Evolutionary conservation across 2,113 vertebrate species (phyloP), one percentile per base, ranked within the genome.

Genomic region (Alouatta palliata): DNA sequence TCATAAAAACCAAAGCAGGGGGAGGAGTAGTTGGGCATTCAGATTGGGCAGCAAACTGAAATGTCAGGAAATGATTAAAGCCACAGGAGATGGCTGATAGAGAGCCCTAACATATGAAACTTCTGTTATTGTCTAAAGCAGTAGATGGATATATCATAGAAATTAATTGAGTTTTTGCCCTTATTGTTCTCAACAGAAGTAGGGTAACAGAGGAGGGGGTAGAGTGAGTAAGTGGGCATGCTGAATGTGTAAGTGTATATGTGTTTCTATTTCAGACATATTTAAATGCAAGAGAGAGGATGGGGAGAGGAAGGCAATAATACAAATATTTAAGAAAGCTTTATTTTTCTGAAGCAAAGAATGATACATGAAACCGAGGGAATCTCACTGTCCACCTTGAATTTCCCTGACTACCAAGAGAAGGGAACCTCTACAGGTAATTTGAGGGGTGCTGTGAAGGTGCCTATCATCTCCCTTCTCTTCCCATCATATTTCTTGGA

Each of bases 111-210:
- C 47, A 95, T 66, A 79, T 25, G 70, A 94, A 37, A 91, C 45
- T 23, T n/a, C 71, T 58, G 8, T 47, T 77, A n/a, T 20, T 75
- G 40, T 80, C 83, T 83, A 73, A 64, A 76, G 64, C 12, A 19
- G 30, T 17, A 45, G 80, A 87, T 37, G 6, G 45, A 40, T 82
- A 85, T 68, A 91, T 89, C 85, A 82, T 5, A 68, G 58, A 82
- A 93, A 97, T 71, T 76, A 88, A 87, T 47, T 73, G n/a, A 76
- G 66, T n/a, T 96, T 81, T 79, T 58, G 23, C 47, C 54, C 35
- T 95, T 52, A 45, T 37, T 92, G 73, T 21, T 76, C 35, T 16
- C 40, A 75, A 52, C 4, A 61, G 88, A 95, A 86, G 40, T 16
- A 80, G 19, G 40, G 2, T 27, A 83, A 8, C 21, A 5, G 45